Percentiles rank a stretch among this genome's conserved stretches.
Conservation (phyloP, 2,888 invertebrate genomes). For the Drosophila colorata region DNA sequence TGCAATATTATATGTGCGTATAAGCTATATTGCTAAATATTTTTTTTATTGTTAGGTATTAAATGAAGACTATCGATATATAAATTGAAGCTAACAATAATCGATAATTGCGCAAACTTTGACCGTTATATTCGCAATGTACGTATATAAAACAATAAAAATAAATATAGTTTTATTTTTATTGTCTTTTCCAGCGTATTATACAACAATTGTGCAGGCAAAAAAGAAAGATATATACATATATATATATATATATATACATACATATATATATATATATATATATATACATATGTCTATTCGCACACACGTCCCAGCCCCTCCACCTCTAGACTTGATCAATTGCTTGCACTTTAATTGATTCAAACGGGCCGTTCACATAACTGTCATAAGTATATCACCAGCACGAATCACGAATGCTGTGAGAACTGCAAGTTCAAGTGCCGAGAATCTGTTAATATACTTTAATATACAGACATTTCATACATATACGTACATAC, state of each 20-base stretch:
- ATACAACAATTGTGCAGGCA: background rate
- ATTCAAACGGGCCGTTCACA: slow-evolving; percentile 65
- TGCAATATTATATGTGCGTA: background rate
- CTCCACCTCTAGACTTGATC: slow-evolving; percentile 26
- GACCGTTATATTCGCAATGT: background rate
- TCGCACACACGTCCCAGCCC: background rate
- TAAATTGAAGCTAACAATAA: background rate
- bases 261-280: too few relatives aligned
- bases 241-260: too few relatives aligned
- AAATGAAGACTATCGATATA: too few relatives aligned
- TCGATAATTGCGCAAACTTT: slow-evolving; percentile 1
- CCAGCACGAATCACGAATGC: background rate
- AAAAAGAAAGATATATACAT: too few relatives aligned
- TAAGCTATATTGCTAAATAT: background rate
- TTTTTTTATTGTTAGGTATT: too few relatives aligned
- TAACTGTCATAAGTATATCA: slow-evolving; percentile 25
- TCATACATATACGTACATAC: background rate
- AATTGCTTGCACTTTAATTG: slow-evolving; percentile 64
- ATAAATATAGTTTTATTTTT: too few relatives aligned
- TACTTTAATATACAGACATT: background rate
- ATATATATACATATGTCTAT: background rate
- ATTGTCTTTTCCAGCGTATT: background rate
- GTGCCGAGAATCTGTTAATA: slow-evolving; percentile 12
- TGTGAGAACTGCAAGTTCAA: slow-evolving; percentile 40
- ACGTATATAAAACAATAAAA: too few relatives aligned